phyloP scores from a whole-genome alignment of 2,113 vertebrate genomes.

The Nestor notabilis region DNA sequence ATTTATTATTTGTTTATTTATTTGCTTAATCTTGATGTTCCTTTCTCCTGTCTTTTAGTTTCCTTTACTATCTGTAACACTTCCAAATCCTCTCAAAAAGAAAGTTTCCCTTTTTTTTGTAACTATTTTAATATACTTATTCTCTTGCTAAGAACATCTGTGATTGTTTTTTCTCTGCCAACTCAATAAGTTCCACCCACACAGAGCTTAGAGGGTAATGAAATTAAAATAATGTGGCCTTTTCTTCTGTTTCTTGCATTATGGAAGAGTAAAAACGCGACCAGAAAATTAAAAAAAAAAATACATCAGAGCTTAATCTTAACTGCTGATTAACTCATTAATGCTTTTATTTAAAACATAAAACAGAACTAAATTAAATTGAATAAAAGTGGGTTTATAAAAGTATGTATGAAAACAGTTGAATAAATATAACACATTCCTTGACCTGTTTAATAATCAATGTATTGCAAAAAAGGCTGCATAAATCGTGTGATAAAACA shows the following conservation, averaged over 20 bases:
- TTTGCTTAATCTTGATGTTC: not conserved
- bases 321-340: not conserved
- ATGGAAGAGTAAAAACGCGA: not conserved
- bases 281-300: not conserved
- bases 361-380: not conserved
- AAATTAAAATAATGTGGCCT: not conserved
- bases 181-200: not conserved
- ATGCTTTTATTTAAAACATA: not conserved
- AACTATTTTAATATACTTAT: not conserved
- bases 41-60: not conserved
- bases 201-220: not conserved
- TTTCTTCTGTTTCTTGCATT: not conserved
- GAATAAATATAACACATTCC: not conserved
- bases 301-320: not conserved
- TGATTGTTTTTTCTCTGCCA: not conserved
- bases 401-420: not conserved
- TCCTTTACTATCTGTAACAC: not conserved
- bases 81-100: not conserved
- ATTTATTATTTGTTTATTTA: too few species aligned
- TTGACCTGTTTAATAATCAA: not conserved
- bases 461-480: not conserved
- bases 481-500: not conserved
- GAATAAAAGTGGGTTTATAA: not conserved
- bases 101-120: fast-evolving
- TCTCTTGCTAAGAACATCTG: not conserved